These are phyloP conservation scores for Strigamia crassipes DNA, from an alignment of 2,888 invertebrate species.

Conservation along the genomic window DNA sequence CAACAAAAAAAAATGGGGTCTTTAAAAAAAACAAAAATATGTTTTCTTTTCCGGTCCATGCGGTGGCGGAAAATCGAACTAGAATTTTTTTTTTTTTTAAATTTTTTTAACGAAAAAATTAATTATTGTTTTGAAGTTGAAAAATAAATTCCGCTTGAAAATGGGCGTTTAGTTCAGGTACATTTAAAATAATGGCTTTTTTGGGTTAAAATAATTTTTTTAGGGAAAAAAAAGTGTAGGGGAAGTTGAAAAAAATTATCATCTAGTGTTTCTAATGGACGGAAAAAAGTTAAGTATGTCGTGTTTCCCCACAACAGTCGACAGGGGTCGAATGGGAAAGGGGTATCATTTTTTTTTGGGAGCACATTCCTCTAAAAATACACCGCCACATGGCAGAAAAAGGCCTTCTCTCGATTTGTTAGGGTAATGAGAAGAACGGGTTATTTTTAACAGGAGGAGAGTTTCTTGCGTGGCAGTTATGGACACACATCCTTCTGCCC, in stretches of 20 bases:
- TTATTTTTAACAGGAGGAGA: conserved; percentile 22
- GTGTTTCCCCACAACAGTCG: background rate
- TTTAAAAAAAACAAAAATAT: background rate
- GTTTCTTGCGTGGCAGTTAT: conserved; percentile 20
- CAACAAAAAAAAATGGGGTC: background rate
- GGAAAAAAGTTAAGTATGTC: conserved; percentile 6
- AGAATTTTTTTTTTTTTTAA: background rate
- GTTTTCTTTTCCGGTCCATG: background rate
- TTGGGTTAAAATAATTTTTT: background rate
- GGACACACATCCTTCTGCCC: conserved; percentile 11
- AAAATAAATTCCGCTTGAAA: background rate
- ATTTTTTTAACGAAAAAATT: background rate
- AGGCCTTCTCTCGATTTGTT: conserved; percentile 32
- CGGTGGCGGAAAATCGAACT: background rate
- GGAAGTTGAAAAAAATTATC: background rate
- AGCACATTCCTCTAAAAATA: conserved; percentile 14
- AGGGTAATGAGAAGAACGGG: conserved; percentile 44
- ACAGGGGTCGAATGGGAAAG: background rate
- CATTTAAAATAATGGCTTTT: background rate
- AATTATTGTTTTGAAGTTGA: background rate
- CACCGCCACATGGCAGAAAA: conserved; percentile 29
- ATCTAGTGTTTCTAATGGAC: conserved; percentile 1
- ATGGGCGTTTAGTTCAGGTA: background rate
- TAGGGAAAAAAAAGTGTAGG: background rate
- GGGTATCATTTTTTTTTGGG: conserved; percentile 30